Conservation (phyloP, 2,113 vertebrate species). For the Mus musculus region DNA sequence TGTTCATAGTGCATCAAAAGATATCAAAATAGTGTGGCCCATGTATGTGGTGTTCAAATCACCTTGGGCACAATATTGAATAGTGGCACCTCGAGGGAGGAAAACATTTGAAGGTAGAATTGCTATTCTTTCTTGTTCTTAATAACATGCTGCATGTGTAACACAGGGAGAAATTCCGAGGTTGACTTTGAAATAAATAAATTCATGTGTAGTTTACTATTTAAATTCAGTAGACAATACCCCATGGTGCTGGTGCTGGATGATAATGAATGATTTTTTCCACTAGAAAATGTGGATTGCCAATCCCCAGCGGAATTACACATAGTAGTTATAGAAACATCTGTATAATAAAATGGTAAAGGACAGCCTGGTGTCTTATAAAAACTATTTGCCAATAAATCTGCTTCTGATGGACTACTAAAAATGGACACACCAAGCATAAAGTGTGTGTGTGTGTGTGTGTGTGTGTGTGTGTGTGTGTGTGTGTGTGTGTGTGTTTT, state of each 20-base stretch:
- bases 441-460: constrained; percentile 71
- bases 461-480: constrained; percentile 69
- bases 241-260: constrained; percentile 50
- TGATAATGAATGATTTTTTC: constrained; percentile 77
- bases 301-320: constrained; percentile 69
- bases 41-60: constrained; percentile 54
- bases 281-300: constrained; percentile 68
- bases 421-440: constrained; percentile 74
- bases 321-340: constrained; percentile 62
- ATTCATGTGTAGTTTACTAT: constrained; percentile 43
- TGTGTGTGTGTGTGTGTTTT: constrained; percentile 68
- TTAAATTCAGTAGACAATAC: constrained; percentile 74
- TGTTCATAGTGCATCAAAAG: constrained; percentile 58
- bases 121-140: constrained; percentile 70
- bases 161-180: constrained; percentile 62
- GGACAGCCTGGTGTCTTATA: constrained; percentile 51
- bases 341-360: constrained; percentile 72
- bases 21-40: neutral
- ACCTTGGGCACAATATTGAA: constrained; percentile 60
- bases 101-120: constrained; percentile 69
- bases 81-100: constrained; percentile 53
- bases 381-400: constrained; percentile 75
- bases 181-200: constrained; percentile 62
- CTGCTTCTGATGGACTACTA: constrained; percentile 75
- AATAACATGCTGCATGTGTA: constrained; percentile 64